phyloP scores from a whole-genome alignment of 2,113 vertebrate species.

The Cephalopterus ornatus region DNA sequence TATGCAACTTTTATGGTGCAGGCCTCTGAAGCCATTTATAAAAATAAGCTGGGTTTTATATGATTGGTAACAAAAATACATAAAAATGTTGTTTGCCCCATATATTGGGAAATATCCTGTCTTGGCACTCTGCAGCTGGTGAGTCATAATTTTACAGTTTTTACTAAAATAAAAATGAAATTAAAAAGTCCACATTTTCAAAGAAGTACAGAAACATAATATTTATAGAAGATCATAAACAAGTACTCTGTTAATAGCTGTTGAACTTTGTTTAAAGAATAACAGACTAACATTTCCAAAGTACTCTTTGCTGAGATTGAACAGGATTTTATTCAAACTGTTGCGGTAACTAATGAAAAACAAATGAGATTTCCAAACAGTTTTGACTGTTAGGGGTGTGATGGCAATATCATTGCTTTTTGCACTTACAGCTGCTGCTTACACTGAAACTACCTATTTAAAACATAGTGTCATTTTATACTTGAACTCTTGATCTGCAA shows the following conservation, averaged over 20 bases:
- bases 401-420: slow-evolving; percentile 57
- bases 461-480: slow-evolving; percentile 47
- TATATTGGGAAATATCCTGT: slow-evolving; percentile 58
- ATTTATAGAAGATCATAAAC: slow-evolving; percentile 60
- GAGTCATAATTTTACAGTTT: slow-evolving; percentile 67
- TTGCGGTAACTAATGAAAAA: slow-evolving; percentile 71
- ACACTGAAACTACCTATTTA: slow-evolving; percentile 44
- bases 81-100: slow-evolving; percentile 51
- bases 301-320: slow-evolving; percentile 67
- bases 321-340: slow-evolving; percentile 70
- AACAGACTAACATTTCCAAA: slow-evolving; percentile 73
- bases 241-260: slow-evolving; percentile 65
- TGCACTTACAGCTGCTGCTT: slow-evolving; percentile 59
- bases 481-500: slow-evolving; percentile 54
- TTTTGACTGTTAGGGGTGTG: slow-evolving; percentile 66
- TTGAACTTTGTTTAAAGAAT: slow-evolving; percentile 66
- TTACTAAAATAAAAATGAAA: slow-evolving; percentile 72
- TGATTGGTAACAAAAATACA: slow-evolving; percentile 55
- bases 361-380: slow-evolving; percentile 67
- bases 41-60: slow-evolving; percentile 57
- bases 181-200: slow-evolving; percentile 66
- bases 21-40: slow-evolving; percentile 46
- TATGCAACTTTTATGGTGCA: slow-evolving; percentile 33
- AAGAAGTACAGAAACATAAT: slow-evolving; percentile 54
- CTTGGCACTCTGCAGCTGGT: slow-evolving; percentile 43